Percentiles rank a stretch among this genome's conserved stretches.
Evolutionary conservation across 2,888 invertebrate genomes (phyloP).

Genomic region (Himalopsyche japonica): DNA sequence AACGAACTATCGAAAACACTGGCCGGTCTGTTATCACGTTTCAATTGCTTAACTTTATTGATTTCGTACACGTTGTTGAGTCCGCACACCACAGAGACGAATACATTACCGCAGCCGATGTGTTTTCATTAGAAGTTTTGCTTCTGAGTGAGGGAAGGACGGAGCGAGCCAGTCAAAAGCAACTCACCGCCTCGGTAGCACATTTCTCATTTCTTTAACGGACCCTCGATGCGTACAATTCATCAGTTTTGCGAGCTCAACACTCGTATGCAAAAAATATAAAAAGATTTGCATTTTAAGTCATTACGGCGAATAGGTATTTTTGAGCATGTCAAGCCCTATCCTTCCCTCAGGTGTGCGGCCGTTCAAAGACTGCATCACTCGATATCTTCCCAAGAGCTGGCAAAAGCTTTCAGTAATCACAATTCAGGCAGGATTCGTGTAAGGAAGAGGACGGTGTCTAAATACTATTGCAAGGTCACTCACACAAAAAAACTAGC

Average conservation of each 20-base stretch:
- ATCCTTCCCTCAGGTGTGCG: conserved; percentile 27
- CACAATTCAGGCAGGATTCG: neutral
- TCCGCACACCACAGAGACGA: neutral
- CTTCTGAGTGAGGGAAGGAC: conserved; percentile 38
- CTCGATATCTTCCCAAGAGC: neutral
- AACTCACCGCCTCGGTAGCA: conserved; percentile 31
- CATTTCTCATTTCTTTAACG: neutral
- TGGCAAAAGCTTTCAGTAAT: neutral
- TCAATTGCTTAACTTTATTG: neutral
- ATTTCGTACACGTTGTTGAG: neutral
- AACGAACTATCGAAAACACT: conserved; percentile 36
- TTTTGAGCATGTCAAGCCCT: conserved; percentile 1
- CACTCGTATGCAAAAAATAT: too few relatives aligned
- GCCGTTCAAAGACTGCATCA: neutral
- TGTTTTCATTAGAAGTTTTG: conserved; percentile 35
- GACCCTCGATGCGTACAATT: too few relatives aligned
- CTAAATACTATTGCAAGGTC: neutral
- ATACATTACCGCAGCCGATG: conserved; percentile 21
- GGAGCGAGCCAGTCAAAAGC: conserved; percentile 26
- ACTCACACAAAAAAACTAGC: neutral
- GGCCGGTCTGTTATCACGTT: neutral
- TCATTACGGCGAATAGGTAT: neutral
- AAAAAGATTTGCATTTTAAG: neutral
- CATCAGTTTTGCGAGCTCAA: too few relatives aligned
- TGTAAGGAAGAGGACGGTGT: neutral